phyloP scores from a whole-genome alignment of 2,797 vertebrate genomes.

The Molossus molossus region DNA sequence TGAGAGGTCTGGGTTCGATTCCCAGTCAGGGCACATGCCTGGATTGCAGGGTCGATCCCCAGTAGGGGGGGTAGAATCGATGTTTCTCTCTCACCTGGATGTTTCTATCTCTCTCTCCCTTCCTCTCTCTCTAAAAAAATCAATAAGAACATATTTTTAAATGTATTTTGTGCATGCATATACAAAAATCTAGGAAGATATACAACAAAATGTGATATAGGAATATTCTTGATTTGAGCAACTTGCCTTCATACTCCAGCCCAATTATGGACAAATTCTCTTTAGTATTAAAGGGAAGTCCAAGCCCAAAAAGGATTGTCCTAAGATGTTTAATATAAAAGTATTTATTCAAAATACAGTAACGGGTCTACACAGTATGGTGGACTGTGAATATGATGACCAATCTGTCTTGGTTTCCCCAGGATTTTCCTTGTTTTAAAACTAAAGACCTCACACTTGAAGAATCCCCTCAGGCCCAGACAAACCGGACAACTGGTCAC shows the following conservation, averaged over 20 bases:
- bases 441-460: neutral
- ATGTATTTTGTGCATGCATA: too few relatives aligned
- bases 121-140: too few relatives aligned
- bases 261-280: neutral
- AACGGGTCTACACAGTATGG: neutral
- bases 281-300: neutral
- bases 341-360: conserved; percentile 9
- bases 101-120: too few relatives aligned
- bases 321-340: neutral
- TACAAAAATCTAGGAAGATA: neutral
- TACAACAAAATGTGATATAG: neutral
- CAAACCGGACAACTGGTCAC: neutral
- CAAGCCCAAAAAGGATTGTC: neutral
- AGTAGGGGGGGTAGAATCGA: too few relatives aligned
- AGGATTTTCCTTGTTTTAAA: neutral
- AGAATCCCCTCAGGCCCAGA: neutral
- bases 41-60: too few relatives aligned
- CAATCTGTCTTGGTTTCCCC: neutral
- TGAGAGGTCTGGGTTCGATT: too few relatives aligned
- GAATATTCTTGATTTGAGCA: neutral
- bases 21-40: too few relatives aligned
- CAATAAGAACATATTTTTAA: too few relatives aligned
- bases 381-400: neutral
- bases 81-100: too few relatives aligned
- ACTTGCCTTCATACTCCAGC: neutral